Evolutionary conservation across 2,888 invertebrate species (phyloP).

Genomic region (Heliconius ismenius): DNA sequence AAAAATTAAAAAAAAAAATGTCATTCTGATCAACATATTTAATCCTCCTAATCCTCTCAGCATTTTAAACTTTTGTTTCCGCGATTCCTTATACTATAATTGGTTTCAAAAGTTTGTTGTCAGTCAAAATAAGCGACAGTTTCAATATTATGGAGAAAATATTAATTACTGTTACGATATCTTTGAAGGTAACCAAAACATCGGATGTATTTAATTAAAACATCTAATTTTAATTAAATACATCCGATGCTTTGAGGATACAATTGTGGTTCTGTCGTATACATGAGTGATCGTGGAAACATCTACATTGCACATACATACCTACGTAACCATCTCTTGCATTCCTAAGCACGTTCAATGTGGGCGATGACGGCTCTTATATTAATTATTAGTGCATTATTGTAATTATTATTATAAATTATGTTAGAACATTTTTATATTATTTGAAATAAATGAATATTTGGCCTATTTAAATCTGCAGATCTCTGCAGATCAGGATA

Average conservation of each 20-base stretch:
- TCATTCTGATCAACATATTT: neutral
- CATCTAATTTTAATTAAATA: neutral
- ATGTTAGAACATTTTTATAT: neutral
- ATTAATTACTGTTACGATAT: neutral
- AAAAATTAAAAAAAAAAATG: neutral
- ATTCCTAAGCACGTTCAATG: neutral
- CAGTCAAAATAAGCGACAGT: neutral
- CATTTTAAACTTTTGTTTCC: neutral
- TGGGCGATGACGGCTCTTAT: neutral
- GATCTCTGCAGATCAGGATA: no score
- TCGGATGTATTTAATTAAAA: no score
- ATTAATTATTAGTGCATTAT: neutral
- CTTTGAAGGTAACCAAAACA: neutral
- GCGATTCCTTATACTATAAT: neutral
- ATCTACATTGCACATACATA: neutral
- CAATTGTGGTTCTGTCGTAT: neutral
- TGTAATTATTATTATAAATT: neutral
- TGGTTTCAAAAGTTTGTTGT: conserved; percentile 11
- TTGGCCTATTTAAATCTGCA: no score
- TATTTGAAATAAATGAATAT: neutral
- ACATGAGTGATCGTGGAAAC: neutral
- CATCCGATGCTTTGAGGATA: neutral
- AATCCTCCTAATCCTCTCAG: neutral
- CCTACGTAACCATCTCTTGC: neutral
- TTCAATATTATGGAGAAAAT: neutral